Base-by-base conservation (phyloP, 2,888 invertebrate genomes). In the Caenorhabditis wallacei region DNA sequence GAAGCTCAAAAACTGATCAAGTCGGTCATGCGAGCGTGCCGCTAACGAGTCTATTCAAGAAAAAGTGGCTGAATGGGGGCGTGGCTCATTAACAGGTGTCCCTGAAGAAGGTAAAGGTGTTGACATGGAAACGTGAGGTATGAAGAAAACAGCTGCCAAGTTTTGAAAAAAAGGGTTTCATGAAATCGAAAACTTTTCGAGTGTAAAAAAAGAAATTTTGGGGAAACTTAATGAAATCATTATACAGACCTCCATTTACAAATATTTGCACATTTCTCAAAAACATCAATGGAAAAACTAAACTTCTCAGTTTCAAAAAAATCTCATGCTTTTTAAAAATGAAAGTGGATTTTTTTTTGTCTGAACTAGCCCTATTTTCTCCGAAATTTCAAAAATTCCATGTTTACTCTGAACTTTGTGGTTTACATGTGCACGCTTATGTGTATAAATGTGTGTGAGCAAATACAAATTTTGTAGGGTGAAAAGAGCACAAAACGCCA, bases 371-470 rank as follows among this genome's bases (percentile, higher is more conserved):
- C 18, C 13, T 18, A 18, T 18, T 48, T 13, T 48, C 8, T 48
- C 59, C 18, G 53, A 63, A 24, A 74, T 74, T 75, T 75, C 66
- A 26, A 66, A 59, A 68, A 68, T 61, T 76, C 53, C 66, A 51
- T 76, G 53, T 76, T 76, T 76, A 68, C 59, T 68, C 76, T 76
- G 68, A 76, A 76, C 76, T 76, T 76, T 69, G 68, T 72, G 63
- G 72, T 63, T 66, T 66, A 66, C 66, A 66, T 66, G 66, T 66
- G 66, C 53, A 48, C 64, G 51, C 59, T 22, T 61, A 48, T 48
- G 61, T 75, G 75, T 59, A 48, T 56, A 46, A 46, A n/a, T 59
- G 40, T 51, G 71, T 75, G 61, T 61, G 61, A n/a, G 61, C 59
- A 76, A 68, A 76, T 43, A 76, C 22, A 22, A 24, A 26, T 37